These are phyloP conservation scores for Daboia siamensis DNA, from an alignment of 2,113 vertebrate species.

Conservation along the genomic window DNA sequence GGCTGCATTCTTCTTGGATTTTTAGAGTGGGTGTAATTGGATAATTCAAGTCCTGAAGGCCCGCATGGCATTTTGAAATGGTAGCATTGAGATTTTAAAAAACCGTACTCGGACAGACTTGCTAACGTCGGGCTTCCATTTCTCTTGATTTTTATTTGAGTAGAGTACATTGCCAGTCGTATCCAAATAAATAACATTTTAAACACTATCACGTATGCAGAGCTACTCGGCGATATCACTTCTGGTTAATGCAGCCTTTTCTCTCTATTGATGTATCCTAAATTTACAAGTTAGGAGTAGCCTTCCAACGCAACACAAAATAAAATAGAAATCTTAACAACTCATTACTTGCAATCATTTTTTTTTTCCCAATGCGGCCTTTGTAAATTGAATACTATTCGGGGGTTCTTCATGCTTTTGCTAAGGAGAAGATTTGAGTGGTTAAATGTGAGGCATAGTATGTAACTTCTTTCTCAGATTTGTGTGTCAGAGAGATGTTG, in stretches of 20 bases:
- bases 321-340: neutral
- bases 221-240: neutral
- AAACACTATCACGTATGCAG: neutral
- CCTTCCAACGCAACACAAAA: neutral
- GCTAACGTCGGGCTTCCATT: constrained; percentile 36
- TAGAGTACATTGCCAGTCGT: constrained; percentile 33
- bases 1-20: neutral
- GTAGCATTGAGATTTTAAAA: constrained; percentile 19
- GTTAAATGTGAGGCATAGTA: neutral
- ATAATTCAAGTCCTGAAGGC: neutral
- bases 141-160: constrained; percentile 59
- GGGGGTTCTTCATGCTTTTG: neutral
- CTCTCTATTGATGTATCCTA: neutral
- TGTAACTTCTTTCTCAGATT: neutral
- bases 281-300: neutral
- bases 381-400: no score
- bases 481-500: neutral
- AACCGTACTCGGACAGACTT: constrained; percentile 48
- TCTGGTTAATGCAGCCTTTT: neutral
- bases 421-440: no score
- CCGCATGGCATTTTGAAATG: constrained; percentile 26
- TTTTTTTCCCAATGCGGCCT: neutral
- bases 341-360: neutral
- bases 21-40: constrained; percentile 12
- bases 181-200: constrained; percentile 55